Evolutionary conservation across 1,140 invertebrate genomes (phyloP).

Genomic region (Coelopa frigida): DNA sequence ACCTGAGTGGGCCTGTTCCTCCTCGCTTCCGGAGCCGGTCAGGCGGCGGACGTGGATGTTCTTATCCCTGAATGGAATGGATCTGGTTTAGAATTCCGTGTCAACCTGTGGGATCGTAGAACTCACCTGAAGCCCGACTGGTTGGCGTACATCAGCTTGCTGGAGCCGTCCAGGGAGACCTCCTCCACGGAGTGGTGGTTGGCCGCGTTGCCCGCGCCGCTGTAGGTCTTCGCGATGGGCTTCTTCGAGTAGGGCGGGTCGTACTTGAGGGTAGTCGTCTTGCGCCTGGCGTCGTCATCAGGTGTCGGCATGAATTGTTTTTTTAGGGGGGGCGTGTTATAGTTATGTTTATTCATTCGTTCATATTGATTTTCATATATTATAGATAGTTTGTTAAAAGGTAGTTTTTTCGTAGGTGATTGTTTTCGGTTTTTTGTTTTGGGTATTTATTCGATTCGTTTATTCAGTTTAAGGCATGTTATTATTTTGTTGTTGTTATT

Average conservation of each 20-base stretch:
- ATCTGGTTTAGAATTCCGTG: not conserved
- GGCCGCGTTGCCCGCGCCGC: constrained; percentile 53
- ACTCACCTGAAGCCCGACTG: constrained; percentile 75
- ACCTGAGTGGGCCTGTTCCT: constrained; percentile 65
- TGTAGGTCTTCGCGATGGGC: constrained; percentile 65
- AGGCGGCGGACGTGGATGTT: constrained; percentile 60
- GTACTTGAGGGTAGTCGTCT: constrained; percentile 79
- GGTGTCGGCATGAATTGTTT: not conserved
- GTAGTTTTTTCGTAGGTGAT: constrained; percentile 3
- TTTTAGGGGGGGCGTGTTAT: too few relatives aligned
- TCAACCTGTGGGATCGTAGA: not conserved
- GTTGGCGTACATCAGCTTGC: constrained; percentile 71
- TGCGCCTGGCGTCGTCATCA: constrained; percentile 55
- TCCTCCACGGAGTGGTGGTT: constrained; percentile 64
- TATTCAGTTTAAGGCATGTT: not conserved
- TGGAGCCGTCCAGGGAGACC: constrained; percentile 64
- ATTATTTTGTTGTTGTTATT: not conserved
- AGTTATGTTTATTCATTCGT: too few relatives aligned
- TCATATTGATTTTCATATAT: too few relatives aligned
- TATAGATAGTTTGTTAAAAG: too few relatives aligned
- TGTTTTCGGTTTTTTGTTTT: not conserved
- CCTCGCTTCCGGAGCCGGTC: constrained; percentile 63
- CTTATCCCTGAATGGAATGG: constrained; percentile 54
- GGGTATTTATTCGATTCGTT: not conserved
- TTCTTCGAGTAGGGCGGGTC: constrained; percentile 80